phyloP scores from a whole-genome alignment of 1,140 invertebrate species.

The Steinernema khuongi region DNA sequence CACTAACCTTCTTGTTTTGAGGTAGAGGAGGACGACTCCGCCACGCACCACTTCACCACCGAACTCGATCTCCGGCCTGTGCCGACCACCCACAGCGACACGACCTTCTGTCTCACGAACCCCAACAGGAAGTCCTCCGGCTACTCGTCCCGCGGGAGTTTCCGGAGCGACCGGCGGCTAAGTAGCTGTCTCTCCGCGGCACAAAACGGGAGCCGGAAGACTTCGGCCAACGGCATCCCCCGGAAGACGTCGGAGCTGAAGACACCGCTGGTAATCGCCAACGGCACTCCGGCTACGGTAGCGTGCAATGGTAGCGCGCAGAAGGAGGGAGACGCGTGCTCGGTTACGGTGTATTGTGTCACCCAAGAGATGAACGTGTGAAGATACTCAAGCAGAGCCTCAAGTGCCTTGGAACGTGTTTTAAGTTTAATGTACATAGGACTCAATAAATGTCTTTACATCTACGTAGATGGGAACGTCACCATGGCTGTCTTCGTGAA shows the following conservation, averaged over 20 bases:
- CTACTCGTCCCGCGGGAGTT: neutral
- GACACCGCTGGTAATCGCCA: neutral
- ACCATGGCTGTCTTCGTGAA: too few relatives aligned
- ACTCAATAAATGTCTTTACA: conserved; percentile 7
- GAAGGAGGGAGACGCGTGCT: conserved; percentile 19
- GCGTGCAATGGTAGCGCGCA: neutral
- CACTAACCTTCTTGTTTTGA: neutral
- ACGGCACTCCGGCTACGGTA: neutral
- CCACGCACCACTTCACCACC: conserved; percentile 23
- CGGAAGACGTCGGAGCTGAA: neutral
- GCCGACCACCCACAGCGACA: conserved; percentile 10
- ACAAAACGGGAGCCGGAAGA: neutral
- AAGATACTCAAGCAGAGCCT: neutral
- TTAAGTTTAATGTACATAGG: conserved; percentile 12
- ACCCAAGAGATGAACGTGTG: conserved; percentile 26
- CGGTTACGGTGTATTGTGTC: conserved; percentile 35
- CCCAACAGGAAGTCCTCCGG: neutral
- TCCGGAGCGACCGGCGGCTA: neutral
- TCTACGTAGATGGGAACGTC: too few relatives aligned
- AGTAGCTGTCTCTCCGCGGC: neutral
- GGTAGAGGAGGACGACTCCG: conserved; percentile 24
- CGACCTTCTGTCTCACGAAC: neutral
- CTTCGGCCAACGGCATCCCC: neutral
- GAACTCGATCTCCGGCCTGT: conserved; percentile 9
- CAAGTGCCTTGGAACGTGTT: neutral